Evolutionary conservation across 2,113 vertebrate genomes (phyloP).

Genomic region (Phylloscopus trochilus): DNA sequence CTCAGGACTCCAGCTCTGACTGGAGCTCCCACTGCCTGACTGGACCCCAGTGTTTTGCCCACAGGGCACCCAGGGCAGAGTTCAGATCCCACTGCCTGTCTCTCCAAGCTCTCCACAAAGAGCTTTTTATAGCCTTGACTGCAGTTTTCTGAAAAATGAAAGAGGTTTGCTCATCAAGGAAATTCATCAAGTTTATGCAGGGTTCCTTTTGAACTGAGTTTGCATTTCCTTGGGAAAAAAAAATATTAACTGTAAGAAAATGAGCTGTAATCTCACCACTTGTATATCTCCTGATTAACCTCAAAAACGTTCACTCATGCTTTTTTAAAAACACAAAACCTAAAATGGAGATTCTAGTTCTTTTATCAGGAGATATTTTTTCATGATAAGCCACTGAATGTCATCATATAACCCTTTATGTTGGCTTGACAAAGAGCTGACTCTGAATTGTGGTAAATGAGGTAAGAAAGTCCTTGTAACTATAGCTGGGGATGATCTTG

Average conservation of each 20-base stretch:
- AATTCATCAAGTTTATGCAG: constrained; percentile 33
- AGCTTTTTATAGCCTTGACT: not conserved
- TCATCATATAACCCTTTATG: constrained; percentile 20
- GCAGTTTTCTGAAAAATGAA: not conserved
- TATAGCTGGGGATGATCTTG: not conserved
- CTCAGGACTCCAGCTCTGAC: not conserved
- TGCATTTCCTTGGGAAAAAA: not conserved
- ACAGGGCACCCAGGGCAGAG: not conserved
- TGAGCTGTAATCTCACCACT: constrained; percentile 12
- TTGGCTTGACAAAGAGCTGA: constrained; percentile 8
- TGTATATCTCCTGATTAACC: constrained; percentile 36
- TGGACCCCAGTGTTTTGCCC: not conserved
- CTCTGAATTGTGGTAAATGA: not conserved
- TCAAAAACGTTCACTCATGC: not conserved
- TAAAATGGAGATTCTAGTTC: not conserved
- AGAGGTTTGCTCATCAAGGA: constrained; percentile 35
- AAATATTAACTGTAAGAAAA: not conserved
- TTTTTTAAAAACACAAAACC: not conserved
- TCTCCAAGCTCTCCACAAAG: not conserved
- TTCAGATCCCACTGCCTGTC: not conserved
- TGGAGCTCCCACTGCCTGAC: not conserved
- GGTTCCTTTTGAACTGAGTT: not conserved
- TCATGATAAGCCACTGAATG: not conserved
- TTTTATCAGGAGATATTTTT: not conserved
- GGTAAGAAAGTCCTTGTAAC: not conserved